Evolutionary conservation across 2,113 vertebrate species (phyloP).

Genomic region (Hippocampus comes): DNA sequence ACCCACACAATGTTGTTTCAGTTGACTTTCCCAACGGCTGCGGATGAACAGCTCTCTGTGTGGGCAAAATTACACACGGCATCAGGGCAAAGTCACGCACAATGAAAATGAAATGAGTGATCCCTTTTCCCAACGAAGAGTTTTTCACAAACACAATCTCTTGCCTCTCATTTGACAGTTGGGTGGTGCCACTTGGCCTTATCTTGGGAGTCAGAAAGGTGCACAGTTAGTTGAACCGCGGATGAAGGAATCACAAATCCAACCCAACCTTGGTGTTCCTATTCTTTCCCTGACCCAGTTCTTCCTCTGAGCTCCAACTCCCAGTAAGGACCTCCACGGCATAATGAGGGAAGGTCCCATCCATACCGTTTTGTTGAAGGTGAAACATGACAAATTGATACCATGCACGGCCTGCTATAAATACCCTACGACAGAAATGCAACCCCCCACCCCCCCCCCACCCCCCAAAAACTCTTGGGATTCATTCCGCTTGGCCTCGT

Average conservation of each 20-base stretch:
- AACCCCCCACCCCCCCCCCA: neutral
- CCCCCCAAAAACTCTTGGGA: conserved; percentile 11
- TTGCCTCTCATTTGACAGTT: neutral
- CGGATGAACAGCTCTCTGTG: neutral
- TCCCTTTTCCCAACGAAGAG: neutral
- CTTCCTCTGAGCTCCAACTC: conserved; percentile 13
- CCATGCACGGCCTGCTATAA: conserved; percentile 29
- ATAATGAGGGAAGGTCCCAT: conserved; percentile 37
- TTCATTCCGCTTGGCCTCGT: conserved; percentile 13
- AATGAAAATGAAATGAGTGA: neutral
- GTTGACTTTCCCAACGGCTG: neutral
- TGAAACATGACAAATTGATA: conserved; percentile 55
- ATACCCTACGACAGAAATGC: conserved; percentile 32
- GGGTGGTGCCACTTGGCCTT: neutral
- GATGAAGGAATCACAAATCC: conserved; percentile 14
- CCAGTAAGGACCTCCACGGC: conserved; percentile 9
- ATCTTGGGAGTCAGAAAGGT: neutral
- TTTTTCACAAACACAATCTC: neutral
- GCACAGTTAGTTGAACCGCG: neutral
- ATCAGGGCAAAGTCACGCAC: conserved; percentile 2
- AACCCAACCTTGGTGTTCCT: conserved; percentile 4
- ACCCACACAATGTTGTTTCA: neutral
- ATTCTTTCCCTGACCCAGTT: conserved; percentile 49
- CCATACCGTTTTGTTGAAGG: conserved; percentile 29
- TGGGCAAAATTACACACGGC: neutral